Base-by-base conservation (phyloP, 2,888 invertebrate genomes). In the Oeneis ivallda region DNA sequence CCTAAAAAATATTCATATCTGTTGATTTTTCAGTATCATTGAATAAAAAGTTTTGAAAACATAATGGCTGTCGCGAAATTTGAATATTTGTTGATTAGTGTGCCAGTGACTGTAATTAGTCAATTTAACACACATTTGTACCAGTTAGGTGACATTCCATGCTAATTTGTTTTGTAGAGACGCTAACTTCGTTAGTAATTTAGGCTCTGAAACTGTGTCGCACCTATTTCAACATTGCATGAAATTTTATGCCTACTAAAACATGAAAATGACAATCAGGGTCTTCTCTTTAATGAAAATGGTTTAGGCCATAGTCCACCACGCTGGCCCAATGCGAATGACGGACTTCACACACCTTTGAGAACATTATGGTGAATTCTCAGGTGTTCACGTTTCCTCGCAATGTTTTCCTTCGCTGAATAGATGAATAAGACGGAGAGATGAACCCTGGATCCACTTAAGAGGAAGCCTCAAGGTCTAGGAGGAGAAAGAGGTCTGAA, bases 71-170 rank as follows among this genome's bases (percentile, higher is more conserved):
- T 34, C 15, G 41, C 15, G 37, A 54, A 62, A 54, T 62, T 63
- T 49, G 34, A 45, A 64, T 43, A 47, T 50, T 37, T 47, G 49
- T 65, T 66, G 64, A 63, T 65, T 65, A 61, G 50, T 63, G 41
- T 66, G 71, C 66, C 71, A 66, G 66, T 66, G 62, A 58, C 53
- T 62, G 61, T 69, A 71, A 72, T 70, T 74, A 67, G 47, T 50
- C 60, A 54, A 65, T 71, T 71, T 71, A 70, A 64, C 47, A 62
- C 60, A 59, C 52, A 61, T 71, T 69, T 59, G 26, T 69, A 72
- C 73, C 53, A 53, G 73, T 72, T 67, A 49, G 64, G 70, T 67
- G 47, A 66, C 70, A 72, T 71, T 71, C 68, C 66, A 63, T 66
- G 60, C 65, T 71, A 69, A 65, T 67, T 68, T 62, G 43, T 61